Conservation (phyloP, 1,140 invertebrate species). For the Neodiprion virginianus region DNA sequence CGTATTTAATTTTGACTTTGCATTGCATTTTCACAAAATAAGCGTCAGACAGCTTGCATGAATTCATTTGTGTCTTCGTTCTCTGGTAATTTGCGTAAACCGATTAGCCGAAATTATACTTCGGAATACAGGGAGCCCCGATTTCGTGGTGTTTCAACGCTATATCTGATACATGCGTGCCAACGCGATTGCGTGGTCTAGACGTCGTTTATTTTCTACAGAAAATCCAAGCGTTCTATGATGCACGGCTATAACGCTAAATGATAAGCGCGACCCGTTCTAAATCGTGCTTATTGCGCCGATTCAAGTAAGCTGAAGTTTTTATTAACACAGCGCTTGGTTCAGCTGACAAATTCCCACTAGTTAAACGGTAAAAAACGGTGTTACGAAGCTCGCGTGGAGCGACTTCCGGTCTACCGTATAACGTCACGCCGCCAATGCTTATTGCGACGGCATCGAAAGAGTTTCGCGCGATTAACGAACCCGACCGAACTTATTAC, state of each 20-base stretch:
- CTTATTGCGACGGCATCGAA: background rate
- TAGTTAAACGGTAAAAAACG: no score
- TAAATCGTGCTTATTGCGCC: background rate
- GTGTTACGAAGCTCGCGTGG: background rate
- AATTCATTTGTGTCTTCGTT: no score
- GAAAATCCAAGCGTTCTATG: background rate
- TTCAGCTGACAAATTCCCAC: background rate
- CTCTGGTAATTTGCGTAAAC: no score
- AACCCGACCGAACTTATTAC: background rate
- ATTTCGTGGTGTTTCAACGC: background rate
- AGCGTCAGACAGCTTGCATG: no score
- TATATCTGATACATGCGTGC: background rate
- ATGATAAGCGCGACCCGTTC: background rate
- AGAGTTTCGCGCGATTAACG: background rate
- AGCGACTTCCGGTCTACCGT: background rate
- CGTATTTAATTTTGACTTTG: no score
- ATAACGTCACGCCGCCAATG: background rate
- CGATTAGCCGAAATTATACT: no score
- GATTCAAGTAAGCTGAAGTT: background rate
- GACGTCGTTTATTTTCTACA: background rate
- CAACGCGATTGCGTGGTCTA: background rate
- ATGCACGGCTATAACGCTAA: no score
- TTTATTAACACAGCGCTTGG: background rate
- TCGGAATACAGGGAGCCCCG: background rate
- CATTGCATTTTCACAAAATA: no score